Conservation (phyloP, 2,797 vertebrate species). For the Vespertilio murinus region DNA sequence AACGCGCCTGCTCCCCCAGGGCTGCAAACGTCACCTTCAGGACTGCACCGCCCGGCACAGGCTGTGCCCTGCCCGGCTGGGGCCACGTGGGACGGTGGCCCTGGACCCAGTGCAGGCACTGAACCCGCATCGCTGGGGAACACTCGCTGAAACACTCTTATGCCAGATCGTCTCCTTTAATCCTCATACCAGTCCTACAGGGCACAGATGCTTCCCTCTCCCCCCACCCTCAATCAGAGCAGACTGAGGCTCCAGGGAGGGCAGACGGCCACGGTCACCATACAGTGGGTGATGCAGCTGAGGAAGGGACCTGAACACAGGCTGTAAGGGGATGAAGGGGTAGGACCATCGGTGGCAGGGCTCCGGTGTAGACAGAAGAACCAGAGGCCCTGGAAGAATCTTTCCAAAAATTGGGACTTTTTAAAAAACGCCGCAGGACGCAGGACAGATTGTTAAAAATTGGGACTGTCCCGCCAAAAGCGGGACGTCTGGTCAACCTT, state of each 20-base stretch:
- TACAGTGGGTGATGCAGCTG: accelerated
- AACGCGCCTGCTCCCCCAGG: not conserved
- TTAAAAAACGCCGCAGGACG: no score
- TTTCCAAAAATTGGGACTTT: no score
- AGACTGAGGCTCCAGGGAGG: not conserved
- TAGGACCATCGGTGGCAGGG: accelerated
- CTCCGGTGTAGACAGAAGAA: not conserved
- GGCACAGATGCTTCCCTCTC: not conserved
- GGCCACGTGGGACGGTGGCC: not conserved
- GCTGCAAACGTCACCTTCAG: not conserved
- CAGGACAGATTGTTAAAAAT: no score
- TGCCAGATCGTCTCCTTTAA: not conserved
- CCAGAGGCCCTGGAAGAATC: not conserved
- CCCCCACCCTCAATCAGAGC: not conserved
- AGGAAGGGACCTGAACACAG: not conserved
- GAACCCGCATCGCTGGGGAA: accelerated
- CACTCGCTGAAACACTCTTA: not conserved
- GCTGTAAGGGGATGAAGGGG: not conserved
- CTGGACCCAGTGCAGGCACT: not conserved
- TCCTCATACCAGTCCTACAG: not conserved
- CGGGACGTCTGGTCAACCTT: no score
- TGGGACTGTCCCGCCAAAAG: no score
- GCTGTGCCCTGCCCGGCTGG: not conserved
- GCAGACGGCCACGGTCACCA: not conserved
- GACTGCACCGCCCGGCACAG: not conserved